These are phyloP conservation scores for Diachasma alloeum DNA, from an alignment of 1,140 invertebrate genomes.

Conservation along the genomic window DNA sequence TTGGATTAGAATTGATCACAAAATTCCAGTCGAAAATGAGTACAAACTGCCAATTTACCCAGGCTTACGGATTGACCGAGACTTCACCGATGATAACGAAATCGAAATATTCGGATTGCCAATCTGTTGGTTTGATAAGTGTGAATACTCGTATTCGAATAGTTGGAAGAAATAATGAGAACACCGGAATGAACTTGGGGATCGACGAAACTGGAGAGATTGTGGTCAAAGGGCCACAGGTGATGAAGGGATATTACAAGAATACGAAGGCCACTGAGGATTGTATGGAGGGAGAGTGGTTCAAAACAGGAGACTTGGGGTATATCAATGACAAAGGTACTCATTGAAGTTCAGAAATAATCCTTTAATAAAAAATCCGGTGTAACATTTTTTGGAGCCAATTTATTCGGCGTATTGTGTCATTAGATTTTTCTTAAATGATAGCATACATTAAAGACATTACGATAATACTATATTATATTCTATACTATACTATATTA, in stretches of 20 bases:
- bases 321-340: constrained; percentile 54
- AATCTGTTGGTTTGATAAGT: constrained; percentile 68
- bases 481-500: too few species aligned
- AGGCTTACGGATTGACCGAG: constrained; percentile 74
- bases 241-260: constrained; percentile 68
- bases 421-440: too few species aligned
- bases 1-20: constrained; percentile 69
- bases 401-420: too few species aligned
- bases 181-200: constrained; percentile 32
- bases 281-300: constrained; percentile 73
- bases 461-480: too few species aligned
- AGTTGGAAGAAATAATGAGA: neutral
- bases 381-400: too few species aligned
- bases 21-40: constrained; percentile 63
- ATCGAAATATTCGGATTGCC: constrained; percentile 31
- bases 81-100: constrained; percentile 63
- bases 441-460: too few species aligned
- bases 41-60: constrained; percentile 46
- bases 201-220: constrained; percentile 42
- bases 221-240: constrained; percentile 40
- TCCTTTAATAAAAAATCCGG: too few species aligned
- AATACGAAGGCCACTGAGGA: constrained; percentile 65
- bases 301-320: constrained; percentile 82
- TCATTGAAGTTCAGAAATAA: too few species aligned
- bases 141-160: constrained; percentile 65